Evolutionary conservation across 1,140 invertebrate genomes (phyloP).

Genomic region (Bombus ignitus): DNA sequence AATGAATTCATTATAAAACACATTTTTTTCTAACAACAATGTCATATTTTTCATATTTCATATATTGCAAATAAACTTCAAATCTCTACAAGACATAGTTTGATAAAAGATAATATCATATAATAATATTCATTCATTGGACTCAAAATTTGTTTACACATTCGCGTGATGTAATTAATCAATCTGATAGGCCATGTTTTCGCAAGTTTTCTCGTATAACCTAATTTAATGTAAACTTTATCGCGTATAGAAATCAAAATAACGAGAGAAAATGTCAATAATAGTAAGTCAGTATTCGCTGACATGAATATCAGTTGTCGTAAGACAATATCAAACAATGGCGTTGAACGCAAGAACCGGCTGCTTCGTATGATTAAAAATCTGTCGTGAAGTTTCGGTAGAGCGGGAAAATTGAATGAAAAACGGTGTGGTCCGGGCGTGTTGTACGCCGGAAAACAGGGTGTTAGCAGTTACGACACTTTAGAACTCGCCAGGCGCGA

Average conservation of each 20-base stretch:
- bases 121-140: too few species aligned
- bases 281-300: background rate
- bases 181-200: too few species aligned
- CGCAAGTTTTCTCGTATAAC: background rate
- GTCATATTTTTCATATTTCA: too few species aligned
- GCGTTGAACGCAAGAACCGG: background rate
- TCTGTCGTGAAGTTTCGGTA: constrained; percentile 14
- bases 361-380: constrained; percentile 43
- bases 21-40: too few species aligned
- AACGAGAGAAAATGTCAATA: background rate
- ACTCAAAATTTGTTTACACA: too few species aligned
- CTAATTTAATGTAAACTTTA: background rate
- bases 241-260: background rate
- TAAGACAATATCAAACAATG: background rate
- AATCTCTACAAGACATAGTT: too few species aligned
- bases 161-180: too few species aligned
- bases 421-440: constrained; percentile 19
- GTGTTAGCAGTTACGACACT: constrained; percentile 67
- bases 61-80: too few species aligned
- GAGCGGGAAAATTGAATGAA: constrained; percentile 22
- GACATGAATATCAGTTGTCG: background rate
- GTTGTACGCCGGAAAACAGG: constrained; percentile 60
- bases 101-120: too few species aligned
- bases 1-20: too few species aligned
- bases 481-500: constrained; percentile 68